These are phyloP conservation scores for Poecilia picta DNA, from an alignment of 2,797 vertebrate genomes.

Conservation along the genomic window DNA sequence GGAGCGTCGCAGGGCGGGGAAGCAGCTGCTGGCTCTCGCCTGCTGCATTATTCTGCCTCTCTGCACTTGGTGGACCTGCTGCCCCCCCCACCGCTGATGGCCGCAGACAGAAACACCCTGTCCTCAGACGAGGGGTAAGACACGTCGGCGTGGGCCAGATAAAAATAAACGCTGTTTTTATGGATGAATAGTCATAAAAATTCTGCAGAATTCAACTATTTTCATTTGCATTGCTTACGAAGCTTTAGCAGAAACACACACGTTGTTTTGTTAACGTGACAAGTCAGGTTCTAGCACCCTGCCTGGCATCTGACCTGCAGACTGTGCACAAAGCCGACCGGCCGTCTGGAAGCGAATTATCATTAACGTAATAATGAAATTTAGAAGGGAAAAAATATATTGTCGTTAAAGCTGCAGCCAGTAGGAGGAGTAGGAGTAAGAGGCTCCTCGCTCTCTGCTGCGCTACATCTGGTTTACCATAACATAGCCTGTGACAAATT, in stretches of 20 bases:
- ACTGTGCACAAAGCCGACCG: not conserved
- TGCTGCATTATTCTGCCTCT: constrained; percentile 77
- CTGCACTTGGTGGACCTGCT: constrained; percentile 79
- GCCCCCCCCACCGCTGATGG: constrained; percentile 70
- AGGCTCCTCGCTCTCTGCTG: too few relatives aligned
- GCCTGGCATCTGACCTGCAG: not conserved
- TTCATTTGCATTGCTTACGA: not conserved
- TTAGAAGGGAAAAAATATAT: too few relatives aligned
- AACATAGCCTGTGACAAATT: too few relatives aligned
- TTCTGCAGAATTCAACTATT: not conserved
- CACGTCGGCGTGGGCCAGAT: not conserved
- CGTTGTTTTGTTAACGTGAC: not conserved
- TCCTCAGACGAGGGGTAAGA: constrained; percentile 81
- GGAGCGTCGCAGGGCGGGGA: constrained; percentile 47
- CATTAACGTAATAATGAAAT: too few relatives aligned
- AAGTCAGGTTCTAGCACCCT: not conserved
- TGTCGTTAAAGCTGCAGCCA: too few relatives aligned
- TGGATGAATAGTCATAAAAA: not conserved
- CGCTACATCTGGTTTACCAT: too few relatives aligned
- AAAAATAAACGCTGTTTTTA: not conserved
- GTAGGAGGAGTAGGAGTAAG: too few relatives aligned
- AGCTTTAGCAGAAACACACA: not conserved
- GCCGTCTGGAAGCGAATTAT: not conserved
- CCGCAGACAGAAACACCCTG: constrained; percentile 66
- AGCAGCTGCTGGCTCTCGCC: constrained; percentile 72